Conservation (phyloP, 2,797 vertebrate genomes). For the Naso thynnoides region DNA sequence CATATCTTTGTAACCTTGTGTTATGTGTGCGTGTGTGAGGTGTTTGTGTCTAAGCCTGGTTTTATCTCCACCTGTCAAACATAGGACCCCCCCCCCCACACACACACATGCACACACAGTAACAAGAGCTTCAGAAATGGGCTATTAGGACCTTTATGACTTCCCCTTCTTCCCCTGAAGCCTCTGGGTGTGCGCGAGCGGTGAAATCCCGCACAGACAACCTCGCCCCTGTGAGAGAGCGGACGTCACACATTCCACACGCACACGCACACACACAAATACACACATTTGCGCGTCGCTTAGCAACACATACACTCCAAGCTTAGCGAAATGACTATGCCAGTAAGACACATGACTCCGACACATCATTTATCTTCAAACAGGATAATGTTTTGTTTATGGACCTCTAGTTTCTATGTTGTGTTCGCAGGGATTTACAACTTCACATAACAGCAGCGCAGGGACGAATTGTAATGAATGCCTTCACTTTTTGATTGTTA, state of each 20-base stretch:
- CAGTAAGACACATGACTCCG: slow-evolving; percentile 72
- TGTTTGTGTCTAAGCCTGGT: slow-evolving; percentile 34
- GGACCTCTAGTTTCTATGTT: slow-evolving; percentile 67
- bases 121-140: slow-evolving; percentile 67
- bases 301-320: slow-evolving; percentile 75
- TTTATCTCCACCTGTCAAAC: slow-evolving; percentile 73
- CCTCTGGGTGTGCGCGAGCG: slow-evolving; percentile 63
- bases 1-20: background rate
- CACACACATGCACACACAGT: slow-evolving; percentile 37
- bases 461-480: slow-evolving; percentile 31
- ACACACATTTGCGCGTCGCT: slow-evolving; percentile 62
- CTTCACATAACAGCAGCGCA: slow-evolving; percentile 56
- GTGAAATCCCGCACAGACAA: slow-evolving; percentile 66
- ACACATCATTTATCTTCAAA: slow-evolving; percentile 60
- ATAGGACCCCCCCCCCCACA: slow-evolving; percentile 4
- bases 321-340: slow-evolving; percentile 68
- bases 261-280: slow-evolving; percentile 55
- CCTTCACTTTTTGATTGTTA: slow-evolving; percentile 36
- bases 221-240: slow-evolving; percentile 79
- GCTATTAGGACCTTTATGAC: slow-evolving; percentile 83
- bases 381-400: slow-evolving; percentile 73
- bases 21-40: slow-evolving; percentile 10
- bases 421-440: slow-evolving; percentile 67
- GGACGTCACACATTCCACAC: slow-evolving; percentile 86
- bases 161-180: slow-evolving; percentile 73